Evolutionary conservation across 2,113 vertebrate species (phyloP).

Genomic region (Chelonoidis abingdonii): DNA sequence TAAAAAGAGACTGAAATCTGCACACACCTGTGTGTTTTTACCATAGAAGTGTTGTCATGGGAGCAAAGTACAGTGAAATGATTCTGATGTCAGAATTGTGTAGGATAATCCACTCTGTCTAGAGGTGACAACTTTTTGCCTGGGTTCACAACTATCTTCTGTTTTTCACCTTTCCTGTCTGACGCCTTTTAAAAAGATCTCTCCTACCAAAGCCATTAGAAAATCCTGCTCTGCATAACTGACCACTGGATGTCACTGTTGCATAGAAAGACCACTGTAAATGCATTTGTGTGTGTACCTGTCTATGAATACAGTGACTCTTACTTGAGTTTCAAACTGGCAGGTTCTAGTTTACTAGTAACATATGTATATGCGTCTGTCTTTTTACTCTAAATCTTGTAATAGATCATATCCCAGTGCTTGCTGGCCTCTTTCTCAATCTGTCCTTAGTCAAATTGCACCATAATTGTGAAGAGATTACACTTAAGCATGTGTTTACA

Average conservation of each 20-base stretch:
- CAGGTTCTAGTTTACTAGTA: not conserved
- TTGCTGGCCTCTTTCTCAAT: not conserved
- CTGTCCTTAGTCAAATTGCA: not conserved
- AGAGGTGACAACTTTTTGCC: not conserved
- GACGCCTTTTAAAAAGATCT: not conserved
- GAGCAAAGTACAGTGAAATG: accelerated
- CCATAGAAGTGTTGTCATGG: not conserved
- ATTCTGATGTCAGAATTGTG: accelerated
- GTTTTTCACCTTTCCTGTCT: not conserved
- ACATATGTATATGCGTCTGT: not conserved
- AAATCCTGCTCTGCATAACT: not conserved
- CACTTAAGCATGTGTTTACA: not conserved
- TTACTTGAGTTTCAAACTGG: not conserved
- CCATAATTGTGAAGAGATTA: not conserved
- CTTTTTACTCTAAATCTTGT: not conserved
- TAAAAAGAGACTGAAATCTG: not conserved
- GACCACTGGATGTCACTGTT: not conserved
- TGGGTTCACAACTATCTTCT: not conserved
- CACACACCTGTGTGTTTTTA: accelerated
- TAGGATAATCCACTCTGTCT: not conserved
- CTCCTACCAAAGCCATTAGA: accelerated
- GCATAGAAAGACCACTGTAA: accelerated
- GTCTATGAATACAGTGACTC: not conserved
- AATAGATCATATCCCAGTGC: not conserved
- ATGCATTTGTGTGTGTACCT: not conserved